Evolutionary conservation across 2,113 vertebrate species (phyloP).

Genomic region (Hystrix brachyura): DNA sequence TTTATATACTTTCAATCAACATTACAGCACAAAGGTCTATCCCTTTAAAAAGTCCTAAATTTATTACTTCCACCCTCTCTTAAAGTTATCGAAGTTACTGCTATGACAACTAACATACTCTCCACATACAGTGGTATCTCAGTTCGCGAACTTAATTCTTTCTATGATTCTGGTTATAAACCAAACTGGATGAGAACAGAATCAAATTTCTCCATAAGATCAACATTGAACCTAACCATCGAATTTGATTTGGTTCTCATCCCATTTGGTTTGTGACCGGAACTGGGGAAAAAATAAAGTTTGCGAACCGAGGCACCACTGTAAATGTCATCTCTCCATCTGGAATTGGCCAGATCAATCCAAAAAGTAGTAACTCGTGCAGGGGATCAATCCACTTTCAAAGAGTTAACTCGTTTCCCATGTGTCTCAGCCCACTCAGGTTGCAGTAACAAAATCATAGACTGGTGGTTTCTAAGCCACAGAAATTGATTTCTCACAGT

Average conservation of each 20-base stretch:
- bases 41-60: neutral
- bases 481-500: neutral
- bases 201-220: too few relatives aligned
- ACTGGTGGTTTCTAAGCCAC: neutral
- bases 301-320: too few relatives aligned
- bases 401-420: neutral
- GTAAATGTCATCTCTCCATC: neutral
- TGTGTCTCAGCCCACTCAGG: neutral
- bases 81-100: neutral
- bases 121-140: neutral
- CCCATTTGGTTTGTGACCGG: too few relatives aligned
- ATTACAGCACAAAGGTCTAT: neutral
- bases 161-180: too few relatives aligned
- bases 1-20: neutral
- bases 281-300: too few relatives aligned
- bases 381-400: neutral
- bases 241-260: too few relatives aligned
- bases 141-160: too few relatives aligned
- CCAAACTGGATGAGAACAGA: too few relatives aligned
- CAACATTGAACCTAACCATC: too few relatives aligned
- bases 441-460: neutral
- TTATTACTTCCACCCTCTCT: slow-evolving; percentile 22
- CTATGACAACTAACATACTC: neutral
- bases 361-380: neutral
- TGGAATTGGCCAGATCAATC: neutral